These are phyloP conservation scores for Chelonia mydas DNA, from an alignment of 2,797 vertebrate species.

Conservation along the genomic window DNA sequence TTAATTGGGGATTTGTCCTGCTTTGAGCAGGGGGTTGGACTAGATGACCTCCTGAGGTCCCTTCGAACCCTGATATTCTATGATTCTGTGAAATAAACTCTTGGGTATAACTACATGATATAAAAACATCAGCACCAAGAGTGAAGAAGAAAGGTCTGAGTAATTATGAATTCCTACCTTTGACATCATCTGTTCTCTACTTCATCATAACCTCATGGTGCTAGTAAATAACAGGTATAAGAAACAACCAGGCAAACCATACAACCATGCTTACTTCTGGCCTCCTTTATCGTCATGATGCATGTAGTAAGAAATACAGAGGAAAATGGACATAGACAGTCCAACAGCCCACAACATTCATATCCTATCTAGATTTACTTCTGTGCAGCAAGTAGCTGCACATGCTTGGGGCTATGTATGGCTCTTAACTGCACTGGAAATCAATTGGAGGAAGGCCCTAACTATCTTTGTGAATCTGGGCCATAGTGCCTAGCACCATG, in stretches of 20 bases:
- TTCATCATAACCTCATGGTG: background rate
- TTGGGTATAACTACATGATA: accelerated
- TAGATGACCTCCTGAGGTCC: too few relatives aligned
- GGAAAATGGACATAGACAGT: background rate
- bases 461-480: background rate
- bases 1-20: too few relatives aligned
- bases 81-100: background rate
- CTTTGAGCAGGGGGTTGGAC: too few relatives aligned
- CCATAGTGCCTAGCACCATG: background rate
- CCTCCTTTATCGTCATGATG: background rate
- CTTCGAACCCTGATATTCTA: too few relatives aligned
- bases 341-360: background rate
- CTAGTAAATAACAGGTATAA: background rate
- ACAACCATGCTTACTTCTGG: background rate
- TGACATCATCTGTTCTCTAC: background rate
- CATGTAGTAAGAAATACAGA: background rate
- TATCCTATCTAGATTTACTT: background rate
- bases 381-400: background rate
- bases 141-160: background rate
- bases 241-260: background rate
- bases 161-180: background rate
- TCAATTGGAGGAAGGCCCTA: background rate
- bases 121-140: background rate
- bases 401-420: background rate
- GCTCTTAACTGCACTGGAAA: background rate